Evolutionary conservation across 2,797 vertebrate species (phyloP).

Genomic region (Iguana delicatissima): DNA sequence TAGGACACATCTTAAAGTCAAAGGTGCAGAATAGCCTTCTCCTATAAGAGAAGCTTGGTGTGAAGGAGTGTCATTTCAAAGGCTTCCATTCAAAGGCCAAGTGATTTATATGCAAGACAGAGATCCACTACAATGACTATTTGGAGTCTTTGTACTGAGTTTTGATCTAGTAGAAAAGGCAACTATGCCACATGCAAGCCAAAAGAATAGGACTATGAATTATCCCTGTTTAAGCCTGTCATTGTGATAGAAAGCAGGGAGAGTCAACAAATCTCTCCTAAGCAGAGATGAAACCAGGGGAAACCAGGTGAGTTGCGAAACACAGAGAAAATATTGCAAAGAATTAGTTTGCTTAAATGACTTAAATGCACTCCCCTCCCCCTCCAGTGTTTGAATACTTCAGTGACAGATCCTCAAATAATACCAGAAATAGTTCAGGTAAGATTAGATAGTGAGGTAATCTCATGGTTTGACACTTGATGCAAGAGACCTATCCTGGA

Average conservation of each 20-base stretch:
- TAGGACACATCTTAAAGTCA: not conserved
- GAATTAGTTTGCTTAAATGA: not conserved
- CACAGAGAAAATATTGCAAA: slow-evolving; percentile 2
- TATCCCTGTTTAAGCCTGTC: not conserved
- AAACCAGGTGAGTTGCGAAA: not conserved
- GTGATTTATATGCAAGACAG: slow-evolving; percentile 24
- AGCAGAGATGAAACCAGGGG: not conserved
- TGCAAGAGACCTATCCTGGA: not conserved
- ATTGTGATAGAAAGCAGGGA: slow-evolving; percentile 27
- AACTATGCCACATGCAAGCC: not conserved
- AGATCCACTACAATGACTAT: slow-evolving; percentile 13
- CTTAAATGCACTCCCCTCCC: no score
- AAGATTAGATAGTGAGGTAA: slow-evolving; percentile 21
- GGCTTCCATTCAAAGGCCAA: slow-evolving; percentile 33
- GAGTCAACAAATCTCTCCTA: slow-evolving; percentile 2
- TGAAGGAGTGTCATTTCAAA: slow-evolving; percentile 26
- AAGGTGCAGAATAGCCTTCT: not conserved
- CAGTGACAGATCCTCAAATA: not conserved
- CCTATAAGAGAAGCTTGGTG: not conserved
- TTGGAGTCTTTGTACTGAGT: slow-evolving; percentile 24
- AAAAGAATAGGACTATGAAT: not conserved
- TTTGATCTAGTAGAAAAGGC: slow-evolving; percentile 1
- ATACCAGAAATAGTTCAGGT: slow-evolving; percentile 18
- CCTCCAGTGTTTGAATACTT: slow-evolving; percentile 21
- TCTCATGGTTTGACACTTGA: not conserved